Conservation (phyloP, 1,140 invertebrate genomes). For the Magallana gigas region DNA sequence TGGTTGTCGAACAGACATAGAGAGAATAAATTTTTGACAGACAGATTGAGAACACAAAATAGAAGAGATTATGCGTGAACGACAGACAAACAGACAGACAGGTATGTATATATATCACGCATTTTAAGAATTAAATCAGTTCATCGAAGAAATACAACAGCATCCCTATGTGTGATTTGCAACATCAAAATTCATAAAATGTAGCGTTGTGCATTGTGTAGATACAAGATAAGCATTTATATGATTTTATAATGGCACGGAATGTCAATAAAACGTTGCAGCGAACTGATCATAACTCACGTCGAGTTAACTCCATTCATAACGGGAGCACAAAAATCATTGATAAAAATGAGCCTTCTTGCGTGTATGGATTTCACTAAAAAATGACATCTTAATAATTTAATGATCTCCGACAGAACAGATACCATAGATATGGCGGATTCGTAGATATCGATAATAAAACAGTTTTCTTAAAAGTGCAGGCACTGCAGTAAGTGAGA, state of each 20-base stretch:
- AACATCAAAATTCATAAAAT: not conserved
- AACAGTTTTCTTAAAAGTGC: constrained; percentile 4
- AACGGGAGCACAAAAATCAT: not conserved
- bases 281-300: not conserved
- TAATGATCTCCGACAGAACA: not conserved
- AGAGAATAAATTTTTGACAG: too few relatives aligned
- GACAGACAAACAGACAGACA: too few relatives aligned
- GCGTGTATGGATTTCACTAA: not conserved
- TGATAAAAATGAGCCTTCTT: not conserved
- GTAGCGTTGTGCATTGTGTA: not conserved
- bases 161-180: not conserved
- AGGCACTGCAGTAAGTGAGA: not conserved
- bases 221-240: not conserved
- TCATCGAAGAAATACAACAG: too few relatives aligned
- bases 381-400: constrained; percentile 26
- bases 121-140: too few relatives aligned
- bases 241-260: not conserved
- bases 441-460: not conserved
- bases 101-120: too few relatives aligned
- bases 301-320: not conserved
- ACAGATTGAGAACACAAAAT: too few relatives aligned
- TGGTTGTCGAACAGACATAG: too few relatives aligned
- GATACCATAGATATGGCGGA: not conserved
- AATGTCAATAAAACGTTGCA: not conserved
- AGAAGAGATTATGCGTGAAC: too few relatives aligned